phyloP scores from a whole-genome alignment of 1,140 invertebrate genomes.

The Neelides sp. region DNA sequence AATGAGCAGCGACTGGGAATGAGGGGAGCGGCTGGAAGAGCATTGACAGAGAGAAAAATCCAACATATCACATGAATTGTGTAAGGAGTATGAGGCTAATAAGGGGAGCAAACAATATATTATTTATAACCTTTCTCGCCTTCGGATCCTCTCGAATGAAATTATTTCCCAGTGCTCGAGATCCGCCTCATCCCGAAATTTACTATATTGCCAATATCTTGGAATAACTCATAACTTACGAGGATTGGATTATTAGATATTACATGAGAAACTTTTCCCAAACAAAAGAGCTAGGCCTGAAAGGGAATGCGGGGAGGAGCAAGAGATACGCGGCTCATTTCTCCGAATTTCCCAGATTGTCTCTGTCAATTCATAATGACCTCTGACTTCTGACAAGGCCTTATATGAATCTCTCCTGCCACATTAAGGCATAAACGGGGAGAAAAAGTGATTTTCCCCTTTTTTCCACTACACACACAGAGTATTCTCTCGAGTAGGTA shows the following conservation, averaged over 20 bases:
- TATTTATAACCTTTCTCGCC: slow-evolving; percentile 16
- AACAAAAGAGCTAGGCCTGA: slow-evolving; percentile 7
- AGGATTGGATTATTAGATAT: slow-evolving; percentile 18
- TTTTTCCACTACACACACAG: too few relatives aligned
- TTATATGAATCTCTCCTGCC: too few relatives aligned
- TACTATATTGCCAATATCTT: slow-evolving; percentile 27
- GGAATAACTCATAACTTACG: slow-evolving; percentile 18
- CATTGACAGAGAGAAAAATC: not conserved
- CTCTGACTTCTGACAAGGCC: too few relatives aligned
- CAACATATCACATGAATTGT: slow-evolving; percentile 1
- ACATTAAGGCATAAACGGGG: too few relatives aligned
- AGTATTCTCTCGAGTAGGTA: too few relatives aligned
- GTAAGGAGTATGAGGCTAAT: slow-evolving; percentile 20
- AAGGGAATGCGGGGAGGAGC: not conserved
- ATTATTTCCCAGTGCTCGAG: not conserved
- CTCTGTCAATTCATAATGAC: slow-evolving; percentile 22
- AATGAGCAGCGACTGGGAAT: not conserved
- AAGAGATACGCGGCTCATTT: slow-evolving; percentile 2
- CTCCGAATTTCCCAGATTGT: slow-evolving; percentile 25
- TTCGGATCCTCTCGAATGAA: slow-evolving; percentile 1
- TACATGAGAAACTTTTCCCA: slow-evolving; percentile 12
- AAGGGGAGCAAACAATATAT: slow-evolving; percentile 21
- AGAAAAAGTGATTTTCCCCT: too few relatives aligned
- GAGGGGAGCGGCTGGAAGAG: not conserved
- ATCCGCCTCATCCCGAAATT: slow-evolving; percentile 16